Base-by-base conservation (phyloP, 2,888 invertebrate genomes). In the Thalpophila matura region DNA sequence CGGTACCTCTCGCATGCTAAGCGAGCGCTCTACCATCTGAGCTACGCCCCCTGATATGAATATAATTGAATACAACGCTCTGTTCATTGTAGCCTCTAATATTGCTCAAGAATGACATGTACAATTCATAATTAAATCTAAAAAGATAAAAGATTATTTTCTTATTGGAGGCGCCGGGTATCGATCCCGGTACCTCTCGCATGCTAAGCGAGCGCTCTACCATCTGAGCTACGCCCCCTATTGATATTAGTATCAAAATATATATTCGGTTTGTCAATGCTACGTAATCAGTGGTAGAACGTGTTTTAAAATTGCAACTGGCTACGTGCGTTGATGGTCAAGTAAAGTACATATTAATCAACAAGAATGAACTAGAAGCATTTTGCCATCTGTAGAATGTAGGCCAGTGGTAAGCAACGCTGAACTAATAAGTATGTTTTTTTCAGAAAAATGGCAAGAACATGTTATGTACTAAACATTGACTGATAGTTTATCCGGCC, bases 161-260 rank as follows among this genome's bases (percentile, higher is more conserved):
- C n/a, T n/a, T n/a, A 26, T 84, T 94, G 92, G 91, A 93, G 91
- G 93, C 91, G 92, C 92, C 91, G 92, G 91, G 92, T 93, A 93
- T 94, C 92, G 93, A 94, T 94, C 93, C 93, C 94, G 91, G 93
- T 94, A 93, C 94, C 92, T 94, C 94, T 95, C 93, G 81, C 91
- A 90, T 91, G 91, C 91, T 90, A 91, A 90, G 91, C 91, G 90
- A 91, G 91, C 92, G 91, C 89, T 90, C 88, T 90, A 89, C 89
- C 89, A 91, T 89, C 88, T 89, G 90, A 90, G 72, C 57, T 74
- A 51, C 67, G 74, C 58, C 51, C n/a, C n/a, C n/a, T n/a, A n/a
- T n/a, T n/a, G n/a, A n/a, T n/a, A 1, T 10, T 16, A 0, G 1
- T 3, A 14, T 24, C 9, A 14, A 47, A 59, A 26, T 10, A n/a